Base-by-base conservation (phyloP, 2,113 vertebrate species). In the Rhinopithecus roxellana region DNA sequence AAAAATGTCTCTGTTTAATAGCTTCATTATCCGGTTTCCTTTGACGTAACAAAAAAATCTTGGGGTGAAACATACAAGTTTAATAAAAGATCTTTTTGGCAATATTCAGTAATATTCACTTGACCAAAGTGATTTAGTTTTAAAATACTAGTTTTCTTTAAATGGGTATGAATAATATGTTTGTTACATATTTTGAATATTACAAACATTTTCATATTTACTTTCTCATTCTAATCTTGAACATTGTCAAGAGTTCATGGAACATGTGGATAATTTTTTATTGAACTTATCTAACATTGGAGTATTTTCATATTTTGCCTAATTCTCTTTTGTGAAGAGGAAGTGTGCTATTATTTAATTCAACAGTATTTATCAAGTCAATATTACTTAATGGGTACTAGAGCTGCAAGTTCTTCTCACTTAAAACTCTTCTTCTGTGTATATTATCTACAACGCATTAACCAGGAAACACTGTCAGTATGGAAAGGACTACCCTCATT, bases 101-200 rank as follows among this genome's bases (percentile, higher is more conserved):
- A 74, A 25, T 52, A 16, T 88, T 52, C 67, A 89, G 5, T 38
- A 93, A 67, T 6, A 64, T 8, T 80, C 61, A 69, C 43, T 80
- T 48, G 75, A n/a, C 45, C 22, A 55, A 64, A 81, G 61, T 67
- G 1, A 89, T 91, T 90, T 92, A 32, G 17, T 70, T 87, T 87
- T 94, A 69, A 67, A 92, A 80, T 67, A 38, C 18, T 69, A 45
- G 23, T 75, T 96, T 97, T 89, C 75, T 95, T 93, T 61, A 83
- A 89, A 67, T 50, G 7, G 30, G 10, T 75, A 70, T 69, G 25
- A 89, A 32, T 79, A 69, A 20, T 57, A 74, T 82, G 75, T 30
- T 48, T 75, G 32, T 40, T 35, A 30, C n/a, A 23, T 50, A 43
- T 84, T 91, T 93, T 45, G 90, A 91, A 30, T 67, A 93, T 81